These are phyloP conservation scores for Aporophyla nigra DNA, from an alignment of 2,888 invertebrate genomes.

Conservation along the genomic window DNA sequence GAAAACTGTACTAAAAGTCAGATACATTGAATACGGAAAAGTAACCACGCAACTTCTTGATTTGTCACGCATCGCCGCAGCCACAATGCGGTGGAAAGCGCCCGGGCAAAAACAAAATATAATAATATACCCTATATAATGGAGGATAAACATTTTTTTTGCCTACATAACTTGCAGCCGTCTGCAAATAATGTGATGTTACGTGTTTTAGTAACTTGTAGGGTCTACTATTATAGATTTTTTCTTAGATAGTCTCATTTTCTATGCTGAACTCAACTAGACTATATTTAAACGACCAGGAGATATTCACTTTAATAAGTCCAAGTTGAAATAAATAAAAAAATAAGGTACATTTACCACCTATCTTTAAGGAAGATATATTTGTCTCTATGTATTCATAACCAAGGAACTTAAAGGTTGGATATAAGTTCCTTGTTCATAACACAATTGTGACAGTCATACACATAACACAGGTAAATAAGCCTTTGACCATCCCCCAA, in stretches of 20 bases:
- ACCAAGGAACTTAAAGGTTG: no score
- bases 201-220: constrained; percentile 25
- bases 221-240: neutral
- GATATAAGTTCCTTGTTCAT: no score
- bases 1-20: constrained; percentile 28
- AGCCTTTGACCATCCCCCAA: constrained; percentile 13
- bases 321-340: neutral
- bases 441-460: constrained; percentile 14
- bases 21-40: constrained; percentile 54
- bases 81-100: constrained; percentile 41
- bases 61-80: constrained; percentile 48
- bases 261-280: neutral
- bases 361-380: neutral
- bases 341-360: neutral
- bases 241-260: neutral
- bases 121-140: constrained; percentile 28
- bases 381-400: neutral
- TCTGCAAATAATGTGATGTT: constrained; percentile 49
- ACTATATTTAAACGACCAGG: neutral
- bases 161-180: constrained; percentile 28
- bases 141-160: constrained; percentile 32
- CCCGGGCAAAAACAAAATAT: constrained; percentile 43
- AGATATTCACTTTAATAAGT: neutral
- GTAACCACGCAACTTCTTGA: constrained; percentile 51
- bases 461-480: constrained; percentile 1